Evolutionary conservation across 2,797 vertebrate genomes (phyloP).

Genomic region (Lacerta viridis): DNA sequence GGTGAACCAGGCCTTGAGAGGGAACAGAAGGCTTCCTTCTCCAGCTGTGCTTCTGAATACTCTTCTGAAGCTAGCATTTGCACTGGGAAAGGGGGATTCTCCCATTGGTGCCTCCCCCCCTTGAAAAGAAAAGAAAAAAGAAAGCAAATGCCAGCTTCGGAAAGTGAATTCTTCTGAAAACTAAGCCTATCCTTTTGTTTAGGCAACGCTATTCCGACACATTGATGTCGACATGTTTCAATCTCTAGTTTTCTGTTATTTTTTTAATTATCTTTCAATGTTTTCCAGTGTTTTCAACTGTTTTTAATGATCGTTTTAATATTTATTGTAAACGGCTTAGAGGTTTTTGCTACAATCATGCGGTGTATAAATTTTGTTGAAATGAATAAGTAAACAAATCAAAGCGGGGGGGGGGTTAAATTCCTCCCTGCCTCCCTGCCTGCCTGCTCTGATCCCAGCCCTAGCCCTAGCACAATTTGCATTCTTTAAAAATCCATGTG

Average conservation of each 20-base stretch:
- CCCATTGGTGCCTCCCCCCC: neutral
- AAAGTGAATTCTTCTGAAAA: neutral
- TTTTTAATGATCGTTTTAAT: no score
- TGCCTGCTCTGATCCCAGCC: neutral
- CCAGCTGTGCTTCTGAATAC: neutral
- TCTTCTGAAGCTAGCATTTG: neutral
- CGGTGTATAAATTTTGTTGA: no score
- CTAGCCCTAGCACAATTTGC: neutral
- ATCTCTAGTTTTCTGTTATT: no score
- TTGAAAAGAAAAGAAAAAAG: no score
- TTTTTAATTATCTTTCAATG: no score
- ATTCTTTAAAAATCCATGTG: neutral
- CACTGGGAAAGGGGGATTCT: neutral
- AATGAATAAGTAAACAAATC: no score
- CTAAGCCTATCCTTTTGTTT: no score
- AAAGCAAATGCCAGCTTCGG: neutral
- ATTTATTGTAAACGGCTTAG: no score
- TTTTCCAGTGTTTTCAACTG: no score
- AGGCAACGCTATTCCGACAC: no score
- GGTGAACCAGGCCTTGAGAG: neutral
- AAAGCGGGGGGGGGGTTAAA: neutral
- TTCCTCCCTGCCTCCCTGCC: neutral
- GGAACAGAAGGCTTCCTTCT: neutral
- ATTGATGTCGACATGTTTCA: no score
- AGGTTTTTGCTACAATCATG: no score